Evolutionary conservation across 2,797 vertebrate genomes (phyloP).

Genomic region (Sandelia bainsii): DNA sequence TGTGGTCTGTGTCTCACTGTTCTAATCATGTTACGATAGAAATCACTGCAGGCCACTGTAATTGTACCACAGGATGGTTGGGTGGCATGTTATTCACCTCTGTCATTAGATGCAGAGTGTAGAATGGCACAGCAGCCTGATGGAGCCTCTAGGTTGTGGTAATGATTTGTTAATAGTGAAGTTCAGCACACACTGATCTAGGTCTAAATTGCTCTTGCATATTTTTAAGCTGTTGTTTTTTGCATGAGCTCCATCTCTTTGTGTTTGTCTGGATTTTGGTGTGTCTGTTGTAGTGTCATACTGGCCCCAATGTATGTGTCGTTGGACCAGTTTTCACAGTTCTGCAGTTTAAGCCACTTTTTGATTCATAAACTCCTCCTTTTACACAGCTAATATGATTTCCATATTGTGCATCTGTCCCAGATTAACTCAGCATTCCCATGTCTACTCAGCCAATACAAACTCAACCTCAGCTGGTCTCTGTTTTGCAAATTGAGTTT

Average conservation of each 20-base stretch:
- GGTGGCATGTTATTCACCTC: constrained; percentile 46
- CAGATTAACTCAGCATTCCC: background rate
- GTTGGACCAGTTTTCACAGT: constrained; percentile 7
- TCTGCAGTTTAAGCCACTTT: background rate
- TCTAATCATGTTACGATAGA: constrained; percentile 61
- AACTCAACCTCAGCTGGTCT: constrained; percentile 4
- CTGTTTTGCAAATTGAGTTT: constrained; percentile 12
- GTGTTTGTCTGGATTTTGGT: background rate
- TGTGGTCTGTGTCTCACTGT: constrained; percentile 48
- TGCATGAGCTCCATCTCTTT: background rate
- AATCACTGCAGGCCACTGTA: constrained; percentile 48
- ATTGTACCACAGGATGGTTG: constrained; percentile 51
- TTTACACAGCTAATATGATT: background rate
- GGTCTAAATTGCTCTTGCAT: constrained; percentile 22
- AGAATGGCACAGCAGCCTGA: constrained; percentile 22
- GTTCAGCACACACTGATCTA: constrained; percentile 20
- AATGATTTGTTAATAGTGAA: constrained; percentile 28
- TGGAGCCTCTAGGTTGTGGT: constrained; percentile 24
- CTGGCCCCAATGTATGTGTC: background rate
- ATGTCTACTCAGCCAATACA: background rate
- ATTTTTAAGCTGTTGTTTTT: background rate
- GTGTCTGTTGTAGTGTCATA: background rate
- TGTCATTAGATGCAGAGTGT: constrained; percentile 50
- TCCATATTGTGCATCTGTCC: constrained; percentile 1
- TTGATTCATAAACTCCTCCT: background rate